These are phyloP conservation scores for Macroglossus sobrinus DNA, from an alignment of 2,113 vertebrate genomes.

Conservation along the genomic window DNA sequence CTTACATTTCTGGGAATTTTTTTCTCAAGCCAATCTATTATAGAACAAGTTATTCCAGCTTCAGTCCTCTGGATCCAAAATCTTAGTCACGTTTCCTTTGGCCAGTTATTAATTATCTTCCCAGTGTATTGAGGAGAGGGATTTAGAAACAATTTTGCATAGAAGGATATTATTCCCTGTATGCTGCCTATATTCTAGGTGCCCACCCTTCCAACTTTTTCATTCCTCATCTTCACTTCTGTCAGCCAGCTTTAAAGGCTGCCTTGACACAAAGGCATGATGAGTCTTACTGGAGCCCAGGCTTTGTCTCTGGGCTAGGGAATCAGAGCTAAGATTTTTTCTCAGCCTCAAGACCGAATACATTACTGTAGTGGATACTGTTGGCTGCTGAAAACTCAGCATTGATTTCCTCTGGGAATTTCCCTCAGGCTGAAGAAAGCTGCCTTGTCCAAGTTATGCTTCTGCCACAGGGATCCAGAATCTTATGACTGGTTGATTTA, in stretches of 20 bases:
- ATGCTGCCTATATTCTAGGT: neutral
- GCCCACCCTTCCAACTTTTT: neutral
- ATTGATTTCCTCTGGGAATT: neutral
- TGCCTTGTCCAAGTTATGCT: neutral
- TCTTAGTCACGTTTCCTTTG: neutral
- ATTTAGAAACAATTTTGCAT: neutral
- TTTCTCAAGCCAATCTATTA: neutral
- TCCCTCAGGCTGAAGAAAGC: neutral
- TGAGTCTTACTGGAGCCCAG: neutral
- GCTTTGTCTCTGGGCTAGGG: neutral
- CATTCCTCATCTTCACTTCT: neutral
- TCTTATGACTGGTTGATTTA: neutral
- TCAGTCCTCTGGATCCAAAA: neutral
- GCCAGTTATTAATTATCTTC: neutral
- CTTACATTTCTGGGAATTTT: neutral
- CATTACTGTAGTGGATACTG: neutral
- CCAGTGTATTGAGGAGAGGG: neutral
- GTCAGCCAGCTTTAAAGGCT: neutral
- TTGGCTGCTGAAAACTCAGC: neutral
- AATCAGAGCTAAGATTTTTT: neutral
- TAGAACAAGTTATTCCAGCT: neutral
- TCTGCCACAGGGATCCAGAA: neutral
- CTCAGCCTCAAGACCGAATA: neutral
- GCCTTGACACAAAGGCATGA: neutral
- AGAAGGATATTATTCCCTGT: neutral